These are phyloP conservation scores for Spicauda simplicius DNA, from an alignment of 2,888 invertebrate genomes.

Conservation along the genomic window DNA sequence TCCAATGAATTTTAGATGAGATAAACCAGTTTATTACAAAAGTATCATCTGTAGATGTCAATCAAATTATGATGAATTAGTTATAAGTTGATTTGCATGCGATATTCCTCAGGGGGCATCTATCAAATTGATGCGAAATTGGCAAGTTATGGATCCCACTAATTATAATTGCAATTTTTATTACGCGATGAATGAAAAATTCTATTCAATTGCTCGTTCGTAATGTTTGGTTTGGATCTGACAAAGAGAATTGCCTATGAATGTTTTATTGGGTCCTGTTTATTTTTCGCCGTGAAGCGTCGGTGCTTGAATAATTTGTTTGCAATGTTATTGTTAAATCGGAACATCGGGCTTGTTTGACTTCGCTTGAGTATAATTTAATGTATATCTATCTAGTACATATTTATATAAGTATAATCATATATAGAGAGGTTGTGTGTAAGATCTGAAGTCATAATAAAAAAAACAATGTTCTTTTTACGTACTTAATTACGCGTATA, in stretches of 20 bases:
- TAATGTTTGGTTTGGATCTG: conserved; percentile 57
- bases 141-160: conserved; percentile 63
- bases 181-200: conserved; percentile 56
- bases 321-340: conserved; percentile 56
- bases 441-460: too few species aligned
- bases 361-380: not conserved
- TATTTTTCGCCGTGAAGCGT: conserved; percentile 74
- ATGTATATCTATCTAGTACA: not conserved
- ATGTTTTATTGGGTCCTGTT: conserved; percentile 72
- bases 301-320: conserved; percentile 65
- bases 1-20: conserved; percentile 63
- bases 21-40: conserved; percentile 63
- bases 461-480: too few species aligned
- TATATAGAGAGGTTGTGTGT: too few species aligned
- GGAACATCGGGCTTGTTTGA: conserved; percentile 39
- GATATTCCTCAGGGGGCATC: conserved; percentile 53
- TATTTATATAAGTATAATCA: not conserved
- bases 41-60: conserved; percentile 64
- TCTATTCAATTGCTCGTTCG: conserved; percentile 48
- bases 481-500: too few species aligned
- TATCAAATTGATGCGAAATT: conserved; percentile 62
- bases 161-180: conserved; percentile 69
- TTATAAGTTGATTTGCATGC: conserved; percentile 54
- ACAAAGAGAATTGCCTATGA: conserved; percentile 67
- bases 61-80: conserved; percentile 65